Evolutionary conservation across 2,797 vertebrate species (phyloP).

Genomic region (Steatocranus sp.): DNA sequence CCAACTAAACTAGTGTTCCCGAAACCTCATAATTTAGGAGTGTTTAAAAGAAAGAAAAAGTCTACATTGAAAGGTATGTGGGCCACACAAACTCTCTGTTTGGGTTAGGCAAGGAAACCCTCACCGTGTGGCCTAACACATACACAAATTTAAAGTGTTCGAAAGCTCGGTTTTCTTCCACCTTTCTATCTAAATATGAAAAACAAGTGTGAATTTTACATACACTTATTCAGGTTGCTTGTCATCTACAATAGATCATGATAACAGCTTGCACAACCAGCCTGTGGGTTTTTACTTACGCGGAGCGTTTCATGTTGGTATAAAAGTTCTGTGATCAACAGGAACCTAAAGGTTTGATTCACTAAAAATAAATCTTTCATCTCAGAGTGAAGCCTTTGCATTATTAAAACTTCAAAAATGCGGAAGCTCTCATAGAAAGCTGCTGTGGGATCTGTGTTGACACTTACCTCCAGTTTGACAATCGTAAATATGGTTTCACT

Average conservation of each 20-base stretch:
- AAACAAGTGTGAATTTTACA: not conserved
- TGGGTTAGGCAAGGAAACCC: not conserved
- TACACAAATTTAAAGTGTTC: not conserved
- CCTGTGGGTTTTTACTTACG: not conserved
- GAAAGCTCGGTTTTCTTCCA: not conserved
- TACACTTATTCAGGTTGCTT: not conserved
- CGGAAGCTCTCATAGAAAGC: not conserved
- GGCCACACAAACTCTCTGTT: not conserved
- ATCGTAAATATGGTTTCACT: accelerated
- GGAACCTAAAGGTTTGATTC: not conserved
- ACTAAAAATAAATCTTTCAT: not conserved
- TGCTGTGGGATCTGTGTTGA: not conserved
- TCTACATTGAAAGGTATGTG: not conserved
- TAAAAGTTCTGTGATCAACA: not conserved
- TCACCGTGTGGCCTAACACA: not conserved
- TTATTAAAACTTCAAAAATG: not conserved
- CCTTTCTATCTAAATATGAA: not conserved
- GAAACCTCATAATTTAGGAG: not conserved
- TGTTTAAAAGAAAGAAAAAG: not conserved
- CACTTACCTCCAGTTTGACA: not conserved
- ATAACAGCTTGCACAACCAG: not conserved
- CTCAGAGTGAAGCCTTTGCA: not conserved
- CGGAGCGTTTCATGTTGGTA: not conserved
- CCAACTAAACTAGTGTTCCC: not conserved
- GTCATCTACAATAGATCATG: not conserved